phyloP scores from a whole-genome alignment of 2,113 vertebrate species.

The Seriola rivoliana region DNA sequence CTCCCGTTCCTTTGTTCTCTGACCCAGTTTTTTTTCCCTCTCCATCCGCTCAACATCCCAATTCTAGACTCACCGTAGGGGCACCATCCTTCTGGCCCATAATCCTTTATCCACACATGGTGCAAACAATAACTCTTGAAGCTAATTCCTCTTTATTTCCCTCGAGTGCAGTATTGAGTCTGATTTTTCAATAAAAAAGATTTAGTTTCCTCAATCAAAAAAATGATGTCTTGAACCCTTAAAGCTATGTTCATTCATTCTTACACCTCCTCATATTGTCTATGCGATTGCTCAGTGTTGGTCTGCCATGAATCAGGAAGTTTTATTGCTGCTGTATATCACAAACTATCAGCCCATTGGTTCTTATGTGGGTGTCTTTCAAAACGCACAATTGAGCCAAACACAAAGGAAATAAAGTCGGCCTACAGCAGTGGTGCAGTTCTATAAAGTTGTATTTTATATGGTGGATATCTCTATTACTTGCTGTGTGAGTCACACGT shows the following conservation, averaged over 20 bases:
- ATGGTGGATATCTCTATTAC: neutral
- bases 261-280: slow-evolving; percentile 42
- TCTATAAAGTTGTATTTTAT: slow-evolving; percentile 43
- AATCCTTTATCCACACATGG: slow-evolving; percentile 51
- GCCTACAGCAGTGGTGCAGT: neutral
- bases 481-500: slow-evolving; percentile 40
- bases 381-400: slow-evolving; percentile 44
- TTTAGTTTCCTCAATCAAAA: slow-evolving; percentile 63
- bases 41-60: slow-evolving; percentile 40
- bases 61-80: slow-evolving; percentile 57
- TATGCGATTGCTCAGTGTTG: neutral
- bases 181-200: slow-evolving; percentile 66
- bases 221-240: slow-evolving; percentile 47
- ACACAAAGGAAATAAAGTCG: slow-evolving; percentile 12
- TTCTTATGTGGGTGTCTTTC: slow-evolving; percentile 44
- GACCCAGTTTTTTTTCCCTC: slow-evolving; percentile 68
- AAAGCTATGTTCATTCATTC: slow-evolving; percentile 45
- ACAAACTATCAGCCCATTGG: slow-evolving; percentile 9
- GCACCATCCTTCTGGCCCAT: slow-evolving; percentile 39
- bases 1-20: slow-evolving; percentile 64
- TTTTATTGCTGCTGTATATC: slow-evolving; percentile 52
- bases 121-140: slow-evolving; percentile 64
- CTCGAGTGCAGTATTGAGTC: slow-evolving; percentile 40
- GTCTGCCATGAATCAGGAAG: slow-evolving; percentile 19
- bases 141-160: slow-evolving; percentile 80